These are phyloP conservation scores for Sebastiscus albofasciatus DNA, from an alignment of 2,797 vertebrate species.

Conservation along the genomic window DNA sequence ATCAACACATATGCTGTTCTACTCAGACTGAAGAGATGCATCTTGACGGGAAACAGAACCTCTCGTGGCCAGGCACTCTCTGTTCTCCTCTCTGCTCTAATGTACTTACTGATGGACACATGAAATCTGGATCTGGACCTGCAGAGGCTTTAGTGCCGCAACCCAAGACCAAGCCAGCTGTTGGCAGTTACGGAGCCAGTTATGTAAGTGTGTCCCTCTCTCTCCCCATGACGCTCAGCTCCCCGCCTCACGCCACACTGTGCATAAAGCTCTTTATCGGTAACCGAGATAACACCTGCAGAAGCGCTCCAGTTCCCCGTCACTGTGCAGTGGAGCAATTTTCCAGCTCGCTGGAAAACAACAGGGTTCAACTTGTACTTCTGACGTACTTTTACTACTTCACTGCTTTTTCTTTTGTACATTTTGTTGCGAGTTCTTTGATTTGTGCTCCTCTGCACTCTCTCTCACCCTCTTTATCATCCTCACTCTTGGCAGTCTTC, in stretches of 20 bases:
- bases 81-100: conserved; percentile 49
- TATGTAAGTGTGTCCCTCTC: conserved; percentile 66
- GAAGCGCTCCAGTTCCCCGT: conserved; percentile 52
- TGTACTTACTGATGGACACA: conserved; percentile 44
- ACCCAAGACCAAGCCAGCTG: conserved; percentile 63
- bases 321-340: conserved; percentile 25
- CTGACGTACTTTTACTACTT: conserved; percentile 23
- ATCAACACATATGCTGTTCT: conserved; percentile 48
- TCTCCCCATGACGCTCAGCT: conserved; percentile 32
- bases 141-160: conserved; percentile 37
- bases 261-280: conserved; percentile 64
- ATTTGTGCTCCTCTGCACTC: conserved; percentile 11
- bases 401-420: not conserved
- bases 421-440: conserved; percentile 39
- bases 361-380: conserved; percentile 53
- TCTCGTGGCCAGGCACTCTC: conserved; percentile 42
- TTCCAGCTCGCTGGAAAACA: conserved; percentile 40
- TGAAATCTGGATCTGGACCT: conserved; percentile 65
- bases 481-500: conserved; percentile 39
- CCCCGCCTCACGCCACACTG: conserved; percentile 44
- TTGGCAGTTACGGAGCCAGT: conserved; percentile 55
- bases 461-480: conserved; percentile 26
- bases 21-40: conserved; percentile 41
- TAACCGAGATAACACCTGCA: conserved; percentile 73
- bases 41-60: conserved; percentile 53